Base-by-base conservation (phyloP, 2,113 vertebrate species). In the Eulemur rufifrons region DNA sequence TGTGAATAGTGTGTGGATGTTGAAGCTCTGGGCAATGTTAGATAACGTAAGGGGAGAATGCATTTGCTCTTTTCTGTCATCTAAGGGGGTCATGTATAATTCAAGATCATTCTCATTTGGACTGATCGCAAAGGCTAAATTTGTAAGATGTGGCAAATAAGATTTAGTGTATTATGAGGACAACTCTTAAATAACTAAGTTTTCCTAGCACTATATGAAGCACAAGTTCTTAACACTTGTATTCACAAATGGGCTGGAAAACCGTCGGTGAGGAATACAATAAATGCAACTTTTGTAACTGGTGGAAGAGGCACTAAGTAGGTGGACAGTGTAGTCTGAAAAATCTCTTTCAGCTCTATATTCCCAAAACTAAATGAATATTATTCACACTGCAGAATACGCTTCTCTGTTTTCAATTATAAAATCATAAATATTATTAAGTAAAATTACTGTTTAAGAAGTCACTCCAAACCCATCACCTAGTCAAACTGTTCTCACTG, bases 11-110 rank as follows among this genome's bases (percentile, higher is more conserved):
- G 8, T 64, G 2, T 18, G 52, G 14, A 32, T 7, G 37, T 6
- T 5, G 12, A 56, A 20, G 25, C 6, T 10, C 32, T 6, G 20
- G 21, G 45, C 3, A 23, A 0, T 2, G 0, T 20, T 56, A 45
- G 68, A 9, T 2, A 32, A 14, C 2, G 14, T 39, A 37, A 9
- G 20, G 25, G 21, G 4, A 25, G 23, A 7, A 37, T 1, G 0
- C 39, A 32, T 45, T 71, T 25, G 11, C 17, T 52, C 1, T 61
- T 66, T 18, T 15, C 42, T 37, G 50, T 52, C 25, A 34, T 11
- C 29, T 13, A 6, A 76, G 5, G 61, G 23, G 29, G 21, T 23
- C 52, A 37, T 4, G 9, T 13, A 27, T 29, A 64, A 20, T 20
- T 17, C 4, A 54, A 59, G 34, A 12, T 39, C 34, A 15, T 45